Conservation (phyloP, 2,888 invertebrate species). For the Dolichopus griseipennis region DNA sequence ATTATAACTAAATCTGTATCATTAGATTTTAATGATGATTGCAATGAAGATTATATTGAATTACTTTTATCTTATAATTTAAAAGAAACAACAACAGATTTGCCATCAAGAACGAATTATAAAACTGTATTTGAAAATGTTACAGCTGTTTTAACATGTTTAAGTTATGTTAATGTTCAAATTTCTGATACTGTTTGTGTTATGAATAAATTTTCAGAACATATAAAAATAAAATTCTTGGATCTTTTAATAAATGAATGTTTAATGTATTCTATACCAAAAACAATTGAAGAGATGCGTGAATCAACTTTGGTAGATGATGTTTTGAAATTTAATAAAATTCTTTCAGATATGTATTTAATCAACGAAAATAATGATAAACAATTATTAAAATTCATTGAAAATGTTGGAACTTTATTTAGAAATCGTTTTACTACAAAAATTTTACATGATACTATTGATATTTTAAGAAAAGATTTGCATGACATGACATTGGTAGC, state of each 20-base stretch:
- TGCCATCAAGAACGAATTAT: conserved; percentile 34
- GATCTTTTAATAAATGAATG: conserved; percentile 63
- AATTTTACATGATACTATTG: conserved; percentile 58
- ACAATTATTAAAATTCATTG: conserved; percentile 58
- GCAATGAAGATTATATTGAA: conserved; percentile 27
- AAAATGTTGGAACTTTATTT: conserved; percentile 66
- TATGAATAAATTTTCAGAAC: conserved; percentile 46
- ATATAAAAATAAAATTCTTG: conserved; percentile 52
- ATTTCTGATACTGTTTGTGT: conserved; percentile 33
- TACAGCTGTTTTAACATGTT: conserved; percentile 30
- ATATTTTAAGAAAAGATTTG: conserved; percentile 71
- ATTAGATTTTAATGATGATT: conserved; percentile 30
- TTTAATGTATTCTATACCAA: conserved; percentile 66
- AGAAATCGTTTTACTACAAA: conserved; percentile 66
- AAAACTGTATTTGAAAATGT: conserved; percentile 36
- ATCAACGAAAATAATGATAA: conserved; percentile 44
- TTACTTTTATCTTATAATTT: conserved; percentile 38
- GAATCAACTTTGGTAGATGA: conserved; percentile 56
- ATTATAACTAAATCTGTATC: conserved; percentile 39
- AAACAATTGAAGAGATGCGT: conserved; percentile 60
- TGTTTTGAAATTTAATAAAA: conserved; percentile 57
- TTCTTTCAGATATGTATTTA: conserved; percentile 53
- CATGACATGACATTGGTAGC: conserved; percentile 59
- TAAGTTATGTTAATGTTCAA: conserved; percentile 35
- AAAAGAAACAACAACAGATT: conserved; percentile 28